Percentiles rank a stretch among this genome's conserved stretches.
phyloP scores from a whole-genome alignment of 2,113 vertebrate species.

The Atlantisia rogersi region DNA sequence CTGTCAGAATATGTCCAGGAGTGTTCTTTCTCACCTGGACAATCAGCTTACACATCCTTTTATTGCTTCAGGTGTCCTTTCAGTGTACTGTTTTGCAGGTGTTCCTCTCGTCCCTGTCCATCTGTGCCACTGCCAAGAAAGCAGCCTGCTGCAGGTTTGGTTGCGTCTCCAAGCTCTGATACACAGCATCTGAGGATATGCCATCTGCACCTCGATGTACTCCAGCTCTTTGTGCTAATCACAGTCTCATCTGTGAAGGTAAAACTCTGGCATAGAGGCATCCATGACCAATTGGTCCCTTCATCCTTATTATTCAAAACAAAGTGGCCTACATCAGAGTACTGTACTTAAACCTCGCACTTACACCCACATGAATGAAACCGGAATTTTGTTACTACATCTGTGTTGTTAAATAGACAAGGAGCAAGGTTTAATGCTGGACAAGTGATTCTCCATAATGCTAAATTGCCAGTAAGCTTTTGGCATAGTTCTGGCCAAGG shows the following conservation, averaged over 20 bases:
- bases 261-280: accelerated
- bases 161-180: neutral
- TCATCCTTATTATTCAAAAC: neutral
- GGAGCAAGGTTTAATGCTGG: neutral
- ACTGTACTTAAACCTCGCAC: neutral
- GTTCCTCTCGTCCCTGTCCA: neutral
- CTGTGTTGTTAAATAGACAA: neutral
- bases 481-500: neutral
- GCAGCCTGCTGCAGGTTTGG: neutral
- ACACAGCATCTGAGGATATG: neutral
- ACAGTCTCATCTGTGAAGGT: neutral
- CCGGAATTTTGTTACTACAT: neutral
- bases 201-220: accelerated
- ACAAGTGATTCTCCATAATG: neutral
- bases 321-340: neutral
- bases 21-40: neutral
- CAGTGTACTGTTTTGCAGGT: neutral
- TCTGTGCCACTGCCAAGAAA: neutral
- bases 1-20: neutral
- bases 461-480: neutral
- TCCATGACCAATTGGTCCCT: neutral
- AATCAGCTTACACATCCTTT: neutral
- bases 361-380: neutral
- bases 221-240: neutral
- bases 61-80: neutral